These are phyloP conservation scores for Drosophila trapezifrons DNA, from an alignment of 1,140 invertebrate genomes.

Conservation along the genomic window DNA sequence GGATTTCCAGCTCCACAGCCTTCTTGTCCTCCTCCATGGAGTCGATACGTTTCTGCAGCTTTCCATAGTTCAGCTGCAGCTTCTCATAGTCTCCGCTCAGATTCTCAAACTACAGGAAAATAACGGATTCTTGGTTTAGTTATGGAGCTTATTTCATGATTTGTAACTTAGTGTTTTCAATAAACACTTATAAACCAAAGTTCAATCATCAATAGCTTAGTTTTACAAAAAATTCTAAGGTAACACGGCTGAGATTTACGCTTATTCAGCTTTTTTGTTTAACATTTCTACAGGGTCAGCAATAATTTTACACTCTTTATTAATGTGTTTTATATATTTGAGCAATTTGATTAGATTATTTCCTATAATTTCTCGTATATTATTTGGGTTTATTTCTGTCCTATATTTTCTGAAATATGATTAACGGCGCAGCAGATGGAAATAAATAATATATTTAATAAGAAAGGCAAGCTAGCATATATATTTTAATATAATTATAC, in stretches of 20 bases:
- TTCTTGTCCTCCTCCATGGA: conserved; percentile 90
- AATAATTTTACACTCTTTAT: neutral
- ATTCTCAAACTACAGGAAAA: conserved; percentile 87
- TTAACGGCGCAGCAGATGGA: neutral
- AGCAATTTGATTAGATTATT: neutral
- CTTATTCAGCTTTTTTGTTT: neutral
- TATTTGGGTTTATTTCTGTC: neutral
- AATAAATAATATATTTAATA: neutral
- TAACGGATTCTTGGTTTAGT: neutral
- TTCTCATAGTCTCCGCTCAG: conserved; percentile 91
- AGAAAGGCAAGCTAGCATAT: too few species aligned
- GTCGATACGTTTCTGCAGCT: conserved; percentile 90
- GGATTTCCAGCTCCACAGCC: conserved; percentile 89
- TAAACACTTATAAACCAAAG: neutral
- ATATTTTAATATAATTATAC: too few species aligned
- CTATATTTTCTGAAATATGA: neutral
- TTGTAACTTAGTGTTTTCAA: neutral
- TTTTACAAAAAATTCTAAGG: neutral
- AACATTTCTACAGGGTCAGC: neutral
- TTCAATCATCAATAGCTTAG: neutral
- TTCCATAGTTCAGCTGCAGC: conserved; percentile 88
- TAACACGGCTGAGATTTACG: neutral
- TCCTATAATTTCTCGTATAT: neutral
- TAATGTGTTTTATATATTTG: conserved; percentile 1
- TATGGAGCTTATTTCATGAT: neutral